Base-by-base conservation (phyloP, 2,888 invertebrate species). In the Drosophila prostipennis region DNA sequence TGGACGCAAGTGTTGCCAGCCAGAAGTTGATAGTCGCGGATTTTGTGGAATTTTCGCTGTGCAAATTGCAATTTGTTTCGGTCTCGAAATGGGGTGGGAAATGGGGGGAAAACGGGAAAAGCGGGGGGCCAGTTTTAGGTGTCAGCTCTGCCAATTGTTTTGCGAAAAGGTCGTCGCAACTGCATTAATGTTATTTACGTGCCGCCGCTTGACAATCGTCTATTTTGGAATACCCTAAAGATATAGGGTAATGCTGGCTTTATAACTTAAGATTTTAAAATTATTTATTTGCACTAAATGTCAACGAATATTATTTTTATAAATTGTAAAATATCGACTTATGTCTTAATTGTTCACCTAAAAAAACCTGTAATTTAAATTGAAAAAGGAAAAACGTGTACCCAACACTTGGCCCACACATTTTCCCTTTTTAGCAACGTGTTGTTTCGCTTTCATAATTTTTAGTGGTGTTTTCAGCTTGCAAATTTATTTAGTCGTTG, bases 131-230 rank as follows among this genome's bases (percentile, higher is more conserved):
- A 53, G 45, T 13, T 48, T 32, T 40, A 64, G 51, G 51, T 64
- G 64, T 65, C 64, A 32, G 43, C 19, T 43, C 6, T 5, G 29
- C 42, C 64, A 68, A 72, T 51, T 49, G 75, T 46, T 67, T 39
- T 26, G 46, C 46, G 14, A 46, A 61, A 61, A 61, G 61, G 60
- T 61, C 60, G 16, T 2, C 10, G 39, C 23, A 61, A 26, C 39
- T 70, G 37, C 65, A 52, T 43, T 70, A 64, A 78, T 76, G 69
- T 55, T 39, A 23, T 49, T 56, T 60, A 79, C 58, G 67, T 73
- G 81, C 37, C 26, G 8, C 16, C 37, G 46, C 46, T 11, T 13
- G 16, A 23, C 51, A 46, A 36, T 59, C 37, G 29, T 13, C 14
- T 48, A 6, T n/a, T 16, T 39, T 29, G 26, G 1, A 51, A 56